Evolutionary conservation across 2,113 vertebrate species (phyloP).

Genomic region (Hemiprocne comata): DNA sequence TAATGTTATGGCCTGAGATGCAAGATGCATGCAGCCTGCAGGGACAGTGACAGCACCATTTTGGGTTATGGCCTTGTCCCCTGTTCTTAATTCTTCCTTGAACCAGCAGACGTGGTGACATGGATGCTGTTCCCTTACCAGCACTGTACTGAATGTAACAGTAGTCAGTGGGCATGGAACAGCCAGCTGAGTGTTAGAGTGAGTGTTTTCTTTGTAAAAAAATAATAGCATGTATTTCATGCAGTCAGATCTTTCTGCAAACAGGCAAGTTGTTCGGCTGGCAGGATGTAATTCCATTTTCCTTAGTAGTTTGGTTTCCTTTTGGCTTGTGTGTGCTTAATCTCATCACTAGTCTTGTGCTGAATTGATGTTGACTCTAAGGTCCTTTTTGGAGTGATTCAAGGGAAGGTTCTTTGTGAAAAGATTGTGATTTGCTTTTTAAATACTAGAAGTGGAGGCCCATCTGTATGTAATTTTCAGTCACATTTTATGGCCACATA

Average conservation of each 20-base stretch:
- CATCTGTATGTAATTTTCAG: background rate
- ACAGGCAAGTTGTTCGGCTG: background rate
- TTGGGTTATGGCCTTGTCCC: background rate
- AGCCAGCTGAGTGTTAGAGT: background rate
- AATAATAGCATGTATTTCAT: background rate
- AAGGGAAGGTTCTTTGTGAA: background rate
- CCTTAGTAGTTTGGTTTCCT: conserved; percentile 5
- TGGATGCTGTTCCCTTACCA: background rate
- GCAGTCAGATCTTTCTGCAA: background rate
- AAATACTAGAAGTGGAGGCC: background rate
- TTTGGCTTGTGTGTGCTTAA: background rate
- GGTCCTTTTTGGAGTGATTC: background rate
- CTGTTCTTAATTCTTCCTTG: background rate
- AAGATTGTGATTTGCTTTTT: background rate
- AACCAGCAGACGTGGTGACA: background rate
- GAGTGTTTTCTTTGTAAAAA: background rate
- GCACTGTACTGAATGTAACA: background rate
- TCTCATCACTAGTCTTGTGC: background rate
- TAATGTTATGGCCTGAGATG: background rate
- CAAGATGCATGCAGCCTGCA: background rate
- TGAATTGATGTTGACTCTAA: background rate
- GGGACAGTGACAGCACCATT: background rate
- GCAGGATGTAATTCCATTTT: conserved; percentile 11
- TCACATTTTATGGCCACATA: background rate
- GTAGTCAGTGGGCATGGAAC: background rate